Evolutionary conservation across 2,113 vertebrate species (phyloP), one percentile per base, ranked within the genome.

Genomic region (Catharus minimus): DNA sequence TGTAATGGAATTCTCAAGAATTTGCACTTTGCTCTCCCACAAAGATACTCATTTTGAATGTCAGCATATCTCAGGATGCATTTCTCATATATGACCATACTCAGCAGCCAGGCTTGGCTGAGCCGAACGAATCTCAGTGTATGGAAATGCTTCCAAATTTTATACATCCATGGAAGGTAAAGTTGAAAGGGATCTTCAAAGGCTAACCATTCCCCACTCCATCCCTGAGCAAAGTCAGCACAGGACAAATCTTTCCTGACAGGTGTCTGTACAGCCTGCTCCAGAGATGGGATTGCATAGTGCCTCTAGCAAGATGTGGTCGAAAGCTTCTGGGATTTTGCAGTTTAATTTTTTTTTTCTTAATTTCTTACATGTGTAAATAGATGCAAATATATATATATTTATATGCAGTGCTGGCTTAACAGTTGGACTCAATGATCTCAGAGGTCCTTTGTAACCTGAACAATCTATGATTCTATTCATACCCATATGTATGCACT

Each of bases 21-120:
- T 90, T 76, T 92, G 43, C 56, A 57, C 71, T n/a, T 91, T 87
- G 53, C 47, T 92, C 32, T 96, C 55, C 61, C 74, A 77, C 53
- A 75, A 74, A 88, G 89, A 86, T 62, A 43, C 22, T 15, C 10
- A 23, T 86, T 90, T 87, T 78, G 64, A 79, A 89, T 80, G 50
- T 60, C 80, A 62, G 47, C 46, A 4, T 88, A 36, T 88, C 64
- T 89, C 12, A 24, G 77, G 46, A 56, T 68, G 19, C 39, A 74
- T 86, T 89, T 87, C 53, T 68, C 66, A 21, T 55, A 27, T 32
- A 38, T 49, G 50, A 78, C 46, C 43, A 11, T 17, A 84, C 74
- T 89, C 21, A 0, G n/a, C 57, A 87, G 57, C 36, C 73, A 62
- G 56, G 80, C 20, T 57, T 76, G 77, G 39, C 72, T 91, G 33